phyloP scores from a whole-genome alignment of 1,140 invertebrate genomes.

The Ips nitidus region DNA sequence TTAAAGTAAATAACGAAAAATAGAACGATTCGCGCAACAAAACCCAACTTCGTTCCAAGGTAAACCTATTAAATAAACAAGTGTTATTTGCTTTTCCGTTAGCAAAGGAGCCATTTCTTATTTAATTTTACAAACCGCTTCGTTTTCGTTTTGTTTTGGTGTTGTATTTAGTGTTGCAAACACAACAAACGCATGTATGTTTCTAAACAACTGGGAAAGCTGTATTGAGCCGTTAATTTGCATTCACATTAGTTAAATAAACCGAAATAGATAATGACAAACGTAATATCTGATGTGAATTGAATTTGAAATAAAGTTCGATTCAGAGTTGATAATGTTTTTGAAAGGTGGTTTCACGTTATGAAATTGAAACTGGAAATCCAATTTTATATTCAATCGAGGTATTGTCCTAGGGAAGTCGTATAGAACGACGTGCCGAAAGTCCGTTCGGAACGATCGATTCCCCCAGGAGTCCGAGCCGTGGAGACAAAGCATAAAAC shows the following conservation, averaged over 20 bases:
- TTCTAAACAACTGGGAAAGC: too few species aligned
- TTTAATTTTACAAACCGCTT: neutral
- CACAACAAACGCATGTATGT: too few species aligned
- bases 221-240: too few species aligned
- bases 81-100: conserved; percentile 4
- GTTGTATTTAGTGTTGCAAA: too few species aligned
- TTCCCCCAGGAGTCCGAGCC: conserved; percentile 13
- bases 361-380: conserved; percentile 18
- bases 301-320: too few species aligned
- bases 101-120: neutral
- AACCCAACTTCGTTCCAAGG: conserved; percentile 14
- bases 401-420: conserved; percentile 29
- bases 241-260: too few species aligned
- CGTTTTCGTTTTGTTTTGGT: neutral
- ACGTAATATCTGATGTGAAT: too few species aligned
- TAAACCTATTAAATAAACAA: conserved; percentile 15
- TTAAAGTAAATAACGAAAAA: conserved; percentile 20
- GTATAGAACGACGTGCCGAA: conserved; percentile 23
- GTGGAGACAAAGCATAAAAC: conserved; percentile 25
- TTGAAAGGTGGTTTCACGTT: too few species aligned
- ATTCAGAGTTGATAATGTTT: too few species aligned
- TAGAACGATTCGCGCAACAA: conserved; percentile 12
- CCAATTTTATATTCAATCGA: conserved; percentile 34
- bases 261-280: too few species aligned
- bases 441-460: conserved; percentile 19